A percentile compares a stretch with the other conserved stretches of the same genome.
phyloP scores from a whole-genome alignment of 2,888 invertebrate genomes.

The Megastigmus dorsalis region DNA sequence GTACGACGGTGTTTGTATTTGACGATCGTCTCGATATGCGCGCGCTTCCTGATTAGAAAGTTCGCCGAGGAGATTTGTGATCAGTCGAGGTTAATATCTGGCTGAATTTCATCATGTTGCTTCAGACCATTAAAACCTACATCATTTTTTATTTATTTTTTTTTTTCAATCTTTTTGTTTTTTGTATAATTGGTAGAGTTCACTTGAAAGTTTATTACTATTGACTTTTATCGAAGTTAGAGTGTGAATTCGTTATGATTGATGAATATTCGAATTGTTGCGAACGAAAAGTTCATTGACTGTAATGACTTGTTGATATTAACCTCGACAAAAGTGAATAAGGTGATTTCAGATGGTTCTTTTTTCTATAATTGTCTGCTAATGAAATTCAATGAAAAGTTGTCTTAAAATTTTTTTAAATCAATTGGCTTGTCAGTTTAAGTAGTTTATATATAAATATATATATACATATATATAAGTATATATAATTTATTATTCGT shows the following conservation, averaged over 20 bases:
- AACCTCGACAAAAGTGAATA: slow-evolving; percentile 33
- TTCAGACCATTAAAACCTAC: not conserved
- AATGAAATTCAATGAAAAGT: slow-evolving; percentile 46
- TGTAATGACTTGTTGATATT: slow-evolving; percentile 1
- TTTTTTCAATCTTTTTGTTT: slow-evolving; percentile 20
- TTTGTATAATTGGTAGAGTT: too few relatives aligned
- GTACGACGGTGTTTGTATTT: slow-evolving; percentile 18
- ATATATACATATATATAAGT: slow-evolving; percentile 25
- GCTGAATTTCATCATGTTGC: not conserved
- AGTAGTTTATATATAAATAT: slow-evolving; percentile 27
- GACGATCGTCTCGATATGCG: slow-evolving; percentile 40
- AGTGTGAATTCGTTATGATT: not conserved
- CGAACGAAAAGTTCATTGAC: slow-evolving; percentile 7
- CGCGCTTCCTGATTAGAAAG: slow-evolving; percentile 45
- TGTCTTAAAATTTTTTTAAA: slow-evolving; percentile 54
- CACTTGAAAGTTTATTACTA: too few relatives aligned
- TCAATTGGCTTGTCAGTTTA: slow-evolving; percentile 37
- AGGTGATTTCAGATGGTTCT: slow-evolving; percentile 20
- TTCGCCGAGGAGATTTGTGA: slow-evolving; percentile 2
- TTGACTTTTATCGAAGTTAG: too few relatives aligned
- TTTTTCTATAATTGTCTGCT: slow-evolving; percentile 23
- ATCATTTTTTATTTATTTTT: not conserved
- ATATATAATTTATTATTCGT: slow-evolving; percentile 44
- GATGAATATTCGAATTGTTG: slow-evolving; percentile 31
- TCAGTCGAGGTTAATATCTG: slow-evolving; percentile 25